Evolutionary conservation across 2,113 vertebrate genomes (phyloP).

Genomic region (Holacanthus passer): DNA sequence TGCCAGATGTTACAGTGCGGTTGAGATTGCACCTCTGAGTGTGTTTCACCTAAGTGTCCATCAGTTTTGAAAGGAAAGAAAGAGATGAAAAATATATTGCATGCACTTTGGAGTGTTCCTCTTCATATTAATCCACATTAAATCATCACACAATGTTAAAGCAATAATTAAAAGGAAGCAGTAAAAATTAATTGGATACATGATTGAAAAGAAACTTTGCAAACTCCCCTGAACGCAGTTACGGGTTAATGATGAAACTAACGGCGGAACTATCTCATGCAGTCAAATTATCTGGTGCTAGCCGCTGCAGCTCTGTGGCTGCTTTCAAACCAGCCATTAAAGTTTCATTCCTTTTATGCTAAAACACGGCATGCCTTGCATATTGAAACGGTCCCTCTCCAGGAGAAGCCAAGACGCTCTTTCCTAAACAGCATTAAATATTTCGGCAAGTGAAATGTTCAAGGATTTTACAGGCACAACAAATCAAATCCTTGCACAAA

Average conservation of each 20-base stretch:
- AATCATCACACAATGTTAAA: constrained; percentile 23
- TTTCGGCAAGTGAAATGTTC: constrained; percentile 53
- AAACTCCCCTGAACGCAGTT: constrained; percentile 39
- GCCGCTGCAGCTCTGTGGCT: constrained; percentile 19
- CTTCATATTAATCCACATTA: constrained; percentile 11
- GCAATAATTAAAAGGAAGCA: constrained; percentile 45
- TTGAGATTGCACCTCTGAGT: constrained; percentile 25
- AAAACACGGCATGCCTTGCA: constrained; percentile 55
- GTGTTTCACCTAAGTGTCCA: constrained; percentile 31
- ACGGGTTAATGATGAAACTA: constrained; percentile 27
- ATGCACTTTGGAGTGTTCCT: background rate
- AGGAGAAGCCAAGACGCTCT: constrained; percentile 20
- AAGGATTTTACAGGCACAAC: constrained; percentile 21
- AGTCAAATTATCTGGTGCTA: constrained; percentile 47
- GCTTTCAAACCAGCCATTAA: constrained; percentile 69
- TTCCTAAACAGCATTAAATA: constrained; percentile 42
- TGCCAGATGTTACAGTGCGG: constrained; percentile 47
- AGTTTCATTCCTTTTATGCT: constrained; percentile 66
- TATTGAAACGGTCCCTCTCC: constrained; percentile 38
- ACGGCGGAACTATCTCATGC: constrained; percentile 37
- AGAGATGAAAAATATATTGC: background rate
- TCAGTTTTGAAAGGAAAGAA: constrained; percentile 4
- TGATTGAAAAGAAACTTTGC: constrained; percentile 47
- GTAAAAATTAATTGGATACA: constrained; percentile 42
- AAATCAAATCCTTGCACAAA: constrained; percentile 36